phyloP scores from a whole-genome alignment of 2,797 vertebrate genomes.

The Okamejei kenojei region DNA sequence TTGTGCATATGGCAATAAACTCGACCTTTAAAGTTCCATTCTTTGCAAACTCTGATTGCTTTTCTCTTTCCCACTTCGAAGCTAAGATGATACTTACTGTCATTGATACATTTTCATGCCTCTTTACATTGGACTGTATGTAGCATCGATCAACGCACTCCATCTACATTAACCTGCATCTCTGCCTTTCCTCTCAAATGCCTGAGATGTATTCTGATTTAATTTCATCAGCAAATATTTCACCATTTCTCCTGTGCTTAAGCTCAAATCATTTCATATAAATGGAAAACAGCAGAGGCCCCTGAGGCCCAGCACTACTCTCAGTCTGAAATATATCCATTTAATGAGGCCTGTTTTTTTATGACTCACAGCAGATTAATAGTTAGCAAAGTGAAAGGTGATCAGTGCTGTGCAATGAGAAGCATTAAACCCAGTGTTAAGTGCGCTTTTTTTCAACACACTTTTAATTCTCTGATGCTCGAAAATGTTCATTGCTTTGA shows the following conservation, averaged over 20 bases:
- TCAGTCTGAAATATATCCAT: not conserved
- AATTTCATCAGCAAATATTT: not conserved
- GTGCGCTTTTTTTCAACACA: not conserved
- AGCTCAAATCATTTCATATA: not conserved
- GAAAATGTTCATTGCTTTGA: not conserved
- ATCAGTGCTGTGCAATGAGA: not conserved
- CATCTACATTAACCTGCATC: not conserved
- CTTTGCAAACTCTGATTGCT: not conserved
- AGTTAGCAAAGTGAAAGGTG: not conserved
- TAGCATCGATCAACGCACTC: not conserved
- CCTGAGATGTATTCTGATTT: not conserved
- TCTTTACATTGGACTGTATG: not conserved
- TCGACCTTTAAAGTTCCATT: not conserved
- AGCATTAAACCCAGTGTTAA: not conserved
- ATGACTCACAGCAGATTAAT: constrained; percentile 1
- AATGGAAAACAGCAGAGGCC: not conserved
- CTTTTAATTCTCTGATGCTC: not conserved
- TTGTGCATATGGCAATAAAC: too few relatives aligned
- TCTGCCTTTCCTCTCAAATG: too few relatives aligned
- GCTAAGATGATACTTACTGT: too few relatives aligned
- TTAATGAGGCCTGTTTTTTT: not conserved
- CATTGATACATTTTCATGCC: not conserved
- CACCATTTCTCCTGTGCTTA: not conserved
- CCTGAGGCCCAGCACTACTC: not conserved
- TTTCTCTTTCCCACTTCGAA: not conserved